Conservation (phyloP, 2,113 vertebrate genomes). For the Myrmophylax atrothorax region DNA sequence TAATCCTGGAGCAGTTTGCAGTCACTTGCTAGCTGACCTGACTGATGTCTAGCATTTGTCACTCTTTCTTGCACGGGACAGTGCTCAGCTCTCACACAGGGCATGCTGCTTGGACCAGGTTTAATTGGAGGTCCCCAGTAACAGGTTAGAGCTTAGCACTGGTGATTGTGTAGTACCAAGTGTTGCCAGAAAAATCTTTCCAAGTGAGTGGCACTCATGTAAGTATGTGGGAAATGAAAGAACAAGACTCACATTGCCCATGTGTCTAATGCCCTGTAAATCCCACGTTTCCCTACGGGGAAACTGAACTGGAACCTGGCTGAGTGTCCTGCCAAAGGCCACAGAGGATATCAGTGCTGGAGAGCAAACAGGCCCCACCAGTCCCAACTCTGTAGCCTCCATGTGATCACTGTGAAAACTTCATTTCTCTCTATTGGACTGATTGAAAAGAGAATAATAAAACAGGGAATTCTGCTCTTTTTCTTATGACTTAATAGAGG, state of each 20-base stretch:
- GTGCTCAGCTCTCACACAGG: background rate
- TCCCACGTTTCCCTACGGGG: background rate
- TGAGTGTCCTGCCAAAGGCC: background rate
- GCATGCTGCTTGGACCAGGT: background rate
- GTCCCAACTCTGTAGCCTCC: accelerated
- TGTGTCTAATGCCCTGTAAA: background rate
- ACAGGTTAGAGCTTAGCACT: background rate
- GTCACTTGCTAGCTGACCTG: background rate
- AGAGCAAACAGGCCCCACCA: accelerated
- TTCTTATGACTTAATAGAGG: background rate
- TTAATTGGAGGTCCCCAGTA: background rate
- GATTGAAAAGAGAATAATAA: conserved; percentile 19
- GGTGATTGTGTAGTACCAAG: background rate
- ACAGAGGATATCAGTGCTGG: background rate
- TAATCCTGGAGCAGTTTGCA: background rate
- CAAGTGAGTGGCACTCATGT: background rate
- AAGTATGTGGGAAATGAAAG: background rate
- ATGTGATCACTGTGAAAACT: background rate
- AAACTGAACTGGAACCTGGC: background rate
- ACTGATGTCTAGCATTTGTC: background rate
- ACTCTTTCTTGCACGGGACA: background rate
- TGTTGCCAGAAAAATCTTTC: background rate
- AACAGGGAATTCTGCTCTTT: background rate
- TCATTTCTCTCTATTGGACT: conserved; percentile 14
- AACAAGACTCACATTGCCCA: background rate